These are phyloP conservation scores for Aptenodytes patagonicus DNA, from an alignment of 2,113 vertebrate species.

Conservation along the genomic window DNA sequence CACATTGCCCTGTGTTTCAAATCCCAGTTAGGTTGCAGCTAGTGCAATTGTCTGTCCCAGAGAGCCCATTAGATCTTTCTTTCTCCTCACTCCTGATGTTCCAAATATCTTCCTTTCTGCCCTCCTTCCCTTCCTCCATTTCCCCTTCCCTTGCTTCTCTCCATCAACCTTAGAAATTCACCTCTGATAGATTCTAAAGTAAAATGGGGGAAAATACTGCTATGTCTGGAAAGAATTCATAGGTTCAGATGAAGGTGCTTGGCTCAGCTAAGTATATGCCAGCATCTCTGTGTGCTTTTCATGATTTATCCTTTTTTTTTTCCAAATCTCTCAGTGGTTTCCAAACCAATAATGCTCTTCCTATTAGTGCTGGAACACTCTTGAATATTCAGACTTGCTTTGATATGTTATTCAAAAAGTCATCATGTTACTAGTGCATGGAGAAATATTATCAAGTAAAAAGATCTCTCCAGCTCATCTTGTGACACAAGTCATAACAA, in stretches of 20 bases:
- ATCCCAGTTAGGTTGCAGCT: background rate
- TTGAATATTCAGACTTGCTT: background rate
- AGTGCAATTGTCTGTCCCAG: background rate
- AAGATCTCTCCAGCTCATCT: background rate
- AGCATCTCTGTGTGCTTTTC: background rate
- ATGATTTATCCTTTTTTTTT: fast-evolving
- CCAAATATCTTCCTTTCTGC: background rate
- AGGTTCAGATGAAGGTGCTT: background rate
- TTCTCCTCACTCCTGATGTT: background rate
- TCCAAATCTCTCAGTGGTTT: background rate
- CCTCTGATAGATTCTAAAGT: background rate
- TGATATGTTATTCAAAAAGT: background rate
- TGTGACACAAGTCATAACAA: background rate
- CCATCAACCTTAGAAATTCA: background rate
- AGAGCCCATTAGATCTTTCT: background rate
- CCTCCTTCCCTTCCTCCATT: background rate
- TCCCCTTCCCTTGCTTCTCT: background rate
- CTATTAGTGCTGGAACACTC: background rate
- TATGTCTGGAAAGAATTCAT: background rate
- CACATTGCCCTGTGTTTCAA: fast-evolving
- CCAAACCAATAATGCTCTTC: background rate
- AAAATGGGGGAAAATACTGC: background rate
- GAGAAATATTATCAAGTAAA: background rate
- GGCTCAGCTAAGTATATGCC: background rate
- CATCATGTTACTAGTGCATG: background rate